phyloP scores from a whole-genome alignment of 2,113 vertebrate species.

The Nesoenas mayeri region DNA sequence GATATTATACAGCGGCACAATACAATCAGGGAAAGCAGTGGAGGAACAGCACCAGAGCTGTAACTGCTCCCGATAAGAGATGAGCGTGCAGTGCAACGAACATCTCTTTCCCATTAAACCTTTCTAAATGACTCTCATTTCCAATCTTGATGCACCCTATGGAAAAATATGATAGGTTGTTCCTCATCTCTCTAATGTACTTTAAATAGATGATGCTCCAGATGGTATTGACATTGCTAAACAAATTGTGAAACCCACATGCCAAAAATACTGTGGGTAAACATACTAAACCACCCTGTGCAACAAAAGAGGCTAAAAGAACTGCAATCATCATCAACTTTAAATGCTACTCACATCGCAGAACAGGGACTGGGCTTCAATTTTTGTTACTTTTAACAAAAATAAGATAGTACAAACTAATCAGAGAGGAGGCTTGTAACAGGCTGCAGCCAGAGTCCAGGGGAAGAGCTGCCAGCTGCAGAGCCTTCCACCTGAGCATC shows the following conservation, averaged over 20 bases:
- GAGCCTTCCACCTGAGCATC: not conserved
- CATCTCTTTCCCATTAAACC: conserved; percentile 52
- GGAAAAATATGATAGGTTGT: conserved; percentile 70
- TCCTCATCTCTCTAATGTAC: conserved; percentile 69
- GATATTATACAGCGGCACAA: conserved; percentile 1
- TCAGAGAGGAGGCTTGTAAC: conserved; percentile 17
- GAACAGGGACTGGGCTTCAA: conserved; percentile 49
- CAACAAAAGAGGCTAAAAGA: conserved; percentile 69
- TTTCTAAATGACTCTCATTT: conserved; percentile 67
- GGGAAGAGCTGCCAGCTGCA: conserved; percentile 21
- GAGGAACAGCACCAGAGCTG: conserved; percentile 9
- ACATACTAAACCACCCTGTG: conserved; percentile 66
- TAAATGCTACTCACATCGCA: conserved; percentile 50
- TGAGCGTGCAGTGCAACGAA: not conserved
- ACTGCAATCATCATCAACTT: conserved; percentile 67
- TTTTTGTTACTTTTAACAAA: conserved; percentile 63
- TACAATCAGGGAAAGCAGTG: not conserved
- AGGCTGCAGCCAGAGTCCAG: not conserved
- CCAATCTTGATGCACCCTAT: conserved; percentile 65
- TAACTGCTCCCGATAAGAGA: conserved; percentile 6
- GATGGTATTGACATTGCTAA: conserved; percentile 75
- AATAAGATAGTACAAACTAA: conserved; percentile 51
- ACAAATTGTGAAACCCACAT: conserved; percentile 72
- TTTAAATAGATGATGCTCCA: conserved; percentile 74
- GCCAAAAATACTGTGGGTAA: conserved; percentile 74